Evolutionary conservation across 2,888 invertebrate species (phyloP).

Genomic region (Phaedon cochleariae): DNA sequence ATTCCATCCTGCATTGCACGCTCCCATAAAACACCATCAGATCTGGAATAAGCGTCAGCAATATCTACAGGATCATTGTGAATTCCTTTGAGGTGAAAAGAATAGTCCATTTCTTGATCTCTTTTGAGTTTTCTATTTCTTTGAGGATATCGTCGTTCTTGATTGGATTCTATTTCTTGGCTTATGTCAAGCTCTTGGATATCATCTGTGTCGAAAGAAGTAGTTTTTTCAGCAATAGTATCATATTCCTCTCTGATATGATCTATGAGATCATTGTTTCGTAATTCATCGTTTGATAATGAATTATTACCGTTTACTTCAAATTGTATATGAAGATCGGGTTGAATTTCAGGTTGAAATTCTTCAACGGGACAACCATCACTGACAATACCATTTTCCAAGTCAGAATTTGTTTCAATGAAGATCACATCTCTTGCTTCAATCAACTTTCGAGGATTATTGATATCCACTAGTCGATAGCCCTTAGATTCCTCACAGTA

Average conservation of each 20-base stretch:
- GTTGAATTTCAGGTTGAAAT: too few relatives aligned
- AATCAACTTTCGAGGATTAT: conserved; percentile 1
- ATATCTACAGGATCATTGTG: background rate
- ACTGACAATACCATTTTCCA: background rate
- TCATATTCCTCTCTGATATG: background rate
- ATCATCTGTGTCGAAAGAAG: background rate
- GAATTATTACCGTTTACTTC: background rate
- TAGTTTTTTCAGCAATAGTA: background rate
- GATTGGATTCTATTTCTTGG: background rate
- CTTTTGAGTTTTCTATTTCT: background rate
- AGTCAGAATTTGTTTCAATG: background rate
- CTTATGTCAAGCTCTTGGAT: background rate
- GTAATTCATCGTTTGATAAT: background rate
- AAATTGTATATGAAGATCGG: background rate
- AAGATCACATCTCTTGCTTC: conserved; percentile 3
- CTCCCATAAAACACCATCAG: too few relatives aligned
- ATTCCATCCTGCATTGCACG: too few relatives aligned
- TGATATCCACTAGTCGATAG: conserved; percentile 24
- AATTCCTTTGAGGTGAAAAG: background rate
- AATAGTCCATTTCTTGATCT: background rate
- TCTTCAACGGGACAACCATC: background rate
- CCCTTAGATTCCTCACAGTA: conserved; percentile 46
- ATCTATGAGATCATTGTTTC: background rate
- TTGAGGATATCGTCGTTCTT: background rate
- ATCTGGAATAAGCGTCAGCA: too few relatives aligned